Base-by-base conservation (phyloP, 2,888 invertebrate genomes). In the Periphyllus acericola region DNA sequence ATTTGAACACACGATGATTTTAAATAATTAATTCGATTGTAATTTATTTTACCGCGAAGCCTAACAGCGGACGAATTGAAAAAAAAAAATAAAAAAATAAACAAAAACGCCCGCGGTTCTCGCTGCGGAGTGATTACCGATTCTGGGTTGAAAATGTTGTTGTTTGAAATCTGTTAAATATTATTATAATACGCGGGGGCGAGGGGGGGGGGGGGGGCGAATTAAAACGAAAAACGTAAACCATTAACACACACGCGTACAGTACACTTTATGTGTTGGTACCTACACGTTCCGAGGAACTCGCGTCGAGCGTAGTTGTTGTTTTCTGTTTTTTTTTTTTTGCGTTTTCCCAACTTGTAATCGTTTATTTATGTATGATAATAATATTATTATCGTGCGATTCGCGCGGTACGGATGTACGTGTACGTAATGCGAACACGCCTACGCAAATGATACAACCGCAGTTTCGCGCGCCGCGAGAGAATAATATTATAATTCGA, bases 1-100 rank as follows among this genome's bases (percentile, higher is more conserved):
- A 80, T 36, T 80, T 60, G 14, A 14, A 66, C 5, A 46, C 60
- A 80, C 36, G 36, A 17, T 8, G 60, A 36, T 36, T 80, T 80
- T 60, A 80, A n/a, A 80, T 80, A 66, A 66, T 80, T 66, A 17
- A 80, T 66, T 80, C 1, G 60, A 36, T 6, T 60, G 60, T 66
- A 80, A 36, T 66, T 80, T 66, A 80, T 80, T 32, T 32, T 52
- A 78, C 9, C 17, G 60, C n/a, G 3, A 19, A 14, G 40, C 40
- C 9, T 40, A 40, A 40, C 46, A 46, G 14, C 46, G 46, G 46
- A 46, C 14, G 52, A 52, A 78, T 60, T n/a, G 14, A 36, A 80
- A 60, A 80, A 34, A 78, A 55, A 60, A 60, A 46, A 36, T 66
- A 60, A 80, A 34, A 78, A 55, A 60, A 60, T 21, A 60, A 60